Conservation (phyloP, 2,888 invertebrate species). For the Camptogramma bilineatum region DNA sequence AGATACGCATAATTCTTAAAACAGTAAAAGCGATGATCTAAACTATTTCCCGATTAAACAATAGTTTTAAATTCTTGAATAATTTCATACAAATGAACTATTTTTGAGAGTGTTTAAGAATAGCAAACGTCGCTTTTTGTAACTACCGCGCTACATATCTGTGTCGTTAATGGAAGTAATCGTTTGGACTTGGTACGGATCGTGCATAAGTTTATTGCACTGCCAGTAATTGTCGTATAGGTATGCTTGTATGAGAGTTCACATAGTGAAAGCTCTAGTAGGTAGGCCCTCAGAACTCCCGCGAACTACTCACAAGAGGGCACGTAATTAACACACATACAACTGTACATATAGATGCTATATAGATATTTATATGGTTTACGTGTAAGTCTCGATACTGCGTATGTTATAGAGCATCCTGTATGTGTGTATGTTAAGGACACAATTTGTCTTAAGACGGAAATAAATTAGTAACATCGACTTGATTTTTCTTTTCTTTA, state of each 20-base stretch:
- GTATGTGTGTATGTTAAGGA: slow-evolving; percentile 77
- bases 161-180: slow-evolving; percentile 54
- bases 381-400: slow-evolving; percentile 66
- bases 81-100: slow-evolving; percentile 36
- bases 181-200: slow-evolving; percentile 42
- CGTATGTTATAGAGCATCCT: slow-evolving; percentile 75
- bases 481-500: slow-evolving; percentile 61
- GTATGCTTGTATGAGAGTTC: slow-evolving; percentile 63
- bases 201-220: slow-evolving; percentile 74
- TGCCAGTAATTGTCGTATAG: slow-evolving; percentile 73
- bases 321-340: slow-evolving; percentile 62
- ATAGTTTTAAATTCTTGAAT: slow-evolving; percentile 13
- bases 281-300: slow-evolving; percentile 45
- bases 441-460: slow-evolving; percentile 77
- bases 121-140: slow-evolving; percentile 61
- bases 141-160: slow-evolving; percentile 77
- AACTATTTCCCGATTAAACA: slow-evolving; percentile 36
- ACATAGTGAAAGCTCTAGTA: slow-evolving; percentile 74
- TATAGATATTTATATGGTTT: slow-evolving; percentile 80
- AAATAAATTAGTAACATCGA: slow-evolving; percentile 83
- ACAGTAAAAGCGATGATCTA: slow-evolving; percentile 48
- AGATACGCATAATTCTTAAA: slow-evolving; percentile 35
- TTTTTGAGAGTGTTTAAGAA: slow-evolving; percentile 50
- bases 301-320: slow-evolving; percentile 44
- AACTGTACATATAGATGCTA: slow-evolving; percentile 83